Evolutionary conservation across 30 jellyfish, hydroid and myxozoan genomes (phyloP).

Genomic region (Pseudorhiza aurosa): DNA sequence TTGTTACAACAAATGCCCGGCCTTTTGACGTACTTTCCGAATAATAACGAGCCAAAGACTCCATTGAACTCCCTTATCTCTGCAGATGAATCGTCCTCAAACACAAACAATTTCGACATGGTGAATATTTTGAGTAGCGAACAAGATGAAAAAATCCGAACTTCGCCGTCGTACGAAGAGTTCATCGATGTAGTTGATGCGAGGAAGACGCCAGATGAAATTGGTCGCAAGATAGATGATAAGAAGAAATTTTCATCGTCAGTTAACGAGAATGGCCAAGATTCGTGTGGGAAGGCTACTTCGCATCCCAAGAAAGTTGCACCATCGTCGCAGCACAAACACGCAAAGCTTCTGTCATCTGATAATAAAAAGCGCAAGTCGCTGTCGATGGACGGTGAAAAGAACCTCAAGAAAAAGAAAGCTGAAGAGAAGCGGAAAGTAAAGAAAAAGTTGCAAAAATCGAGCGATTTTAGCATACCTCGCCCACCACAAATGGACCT

Average conservation of each 20-base stretch:
- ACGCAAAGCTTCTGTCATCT: neutral
- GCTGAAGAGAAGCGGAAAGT: constrained; percentile 50
- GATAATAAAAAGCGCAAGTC: constrained; percentile 52
- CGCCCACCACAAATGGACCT: constrained; percentile 45
- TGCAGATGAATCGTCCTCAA: neutral
- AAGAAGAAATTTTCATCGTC: constrained; percentile 1
- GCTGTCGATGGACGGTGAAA: constrained; percentile 33
- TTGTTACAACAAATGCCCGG: constrained; percentile 61
- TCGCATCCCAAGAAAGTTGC: constrained; percentile 9
- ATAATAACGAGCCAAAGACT: constrained; percentile 47
- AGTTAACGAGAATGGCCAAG: neutral
- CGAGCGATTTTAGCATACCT: constrained; percentile 22
- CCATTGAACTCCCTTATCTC: constrained; percentile 52
- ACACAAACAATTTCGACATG: constrained; percentile 9
- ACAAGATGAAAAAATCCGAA: neutral
- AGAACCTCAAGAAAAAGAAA: constrained; percentile 37
- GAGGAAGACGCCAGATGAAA: neutral
- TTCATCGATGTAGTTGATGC: constrained; percentile 20
- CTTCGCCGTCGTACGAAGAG: constrained; percentile 3
- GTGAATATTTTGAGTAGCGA: constrained; percentile 23
- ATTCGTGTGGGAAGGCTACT: constrained; percentile 12
- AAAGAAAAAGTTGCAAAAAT: constrained; percentile 22
- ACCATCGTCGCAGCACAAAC: constrained; percentile 8
- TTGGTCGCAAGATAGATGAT: neutral
- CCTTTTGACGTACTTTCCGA: constrained; percentile 26